Evolutionary conservation across 2,113 vertebrate species (phyloP).

Genomic region (Aleadryas rufinucha): DNA sequence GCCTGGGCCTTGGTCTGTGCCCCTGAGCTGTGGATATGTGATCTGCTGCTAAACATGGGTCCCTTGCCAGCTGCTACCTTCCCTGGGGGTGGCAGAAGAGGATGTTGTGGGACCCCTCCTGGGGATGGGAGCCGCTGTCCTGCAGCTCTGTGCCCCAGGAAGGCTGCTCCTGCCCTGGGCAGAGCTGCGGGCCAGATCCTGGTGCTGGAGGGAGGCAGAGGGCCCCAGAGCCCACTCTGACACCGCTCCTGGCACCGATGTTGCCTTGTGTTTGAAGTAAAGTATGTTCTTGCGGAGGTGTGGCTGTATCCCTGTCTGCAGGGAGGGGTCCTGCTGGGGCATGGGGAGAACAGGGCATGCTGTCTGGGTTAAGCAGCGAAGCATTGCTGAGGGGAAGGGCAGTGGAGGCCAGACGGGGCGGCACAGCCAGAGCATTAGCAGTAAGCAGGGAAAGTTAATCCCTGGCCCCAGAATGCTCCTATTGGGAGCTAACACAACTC

Average conservation of each 20-base stretch:
- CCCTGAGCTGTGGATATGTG: neutral
- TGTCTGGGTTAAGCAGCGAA: neutral
- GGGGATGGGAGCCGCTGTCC: neutral
- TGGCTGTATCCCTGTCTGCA: neutral
- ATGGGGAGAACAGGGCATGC: neutral
- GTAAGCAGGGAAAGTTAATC: slow-evolving; percentile 36
- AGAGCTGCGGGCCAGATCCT: rapidly evolving
- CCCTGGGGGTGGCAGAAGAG: neutral
- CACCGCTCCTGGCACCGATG: neutral
- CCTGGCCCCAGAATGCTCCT: neutral
- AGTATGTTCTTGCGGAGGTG: slow-evolving; percentile 1
- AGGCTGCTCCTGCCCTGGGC: neutral
- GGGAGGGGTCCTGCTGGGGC: neutral
- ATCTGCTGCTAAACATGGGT: neutral
- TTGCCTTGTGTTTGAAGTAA: slow-evolving; percentile 61
- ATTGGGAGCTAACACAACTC: neutral
- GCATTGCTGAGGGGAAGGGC: neutral
- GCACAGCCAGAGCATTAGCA: neutral
- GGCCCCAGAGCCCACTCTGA: neutral
- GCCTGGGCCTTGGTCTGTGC: neutral
- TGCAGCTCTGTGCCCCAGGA: neutral
- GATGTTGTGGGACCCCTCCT: neutral
- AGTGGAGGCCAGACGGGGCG: rapidly evolving
- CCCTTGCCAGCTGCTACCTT: neutral
- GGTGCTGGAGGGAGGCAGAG: neutral